Evolutionary conservation across 2,797 vertebrate species (phyloP).

Genomic region (Pelochelys cantorii): DNA sequence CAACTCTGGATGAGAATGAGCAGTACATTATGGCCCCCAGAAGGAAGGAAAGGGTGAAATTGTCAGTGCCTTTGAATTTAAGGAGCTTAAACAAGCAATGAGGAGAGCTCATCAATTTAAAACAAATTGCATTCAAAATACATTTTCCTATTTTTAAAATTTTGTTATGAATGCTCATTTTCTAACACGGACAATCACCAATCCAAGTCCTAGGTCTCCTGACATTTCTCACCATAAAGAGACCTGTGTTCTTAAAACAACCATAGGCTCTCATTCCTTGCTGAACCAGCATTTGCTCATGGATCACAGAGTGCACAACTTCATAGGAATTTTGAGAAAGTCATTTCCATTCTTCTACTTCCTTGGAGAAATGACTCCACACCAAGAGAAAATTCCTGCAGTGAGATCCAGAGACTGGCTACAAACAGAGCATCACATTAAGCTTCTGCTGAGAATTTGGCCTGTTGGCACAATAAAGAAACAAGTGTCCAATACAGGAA

Average conservation of each 20-base stretch:
- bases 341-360: conserved; percentile 12
- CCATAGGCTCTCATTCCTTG: neutral
- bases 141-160: too few species aligned
- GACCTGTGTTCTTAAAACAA: too few species aligned
- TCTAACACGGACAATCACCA: conserved; percentile 8
- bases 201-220: neutral
- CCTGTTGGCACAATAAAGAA: neutral
- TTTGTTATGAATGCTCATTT: conserved; percentile 35
- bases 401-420: conserved; percentile 67
- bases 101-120: neutral
- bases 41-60: neutral
- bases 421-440: conserved; percentile 45
- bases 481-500: neutral
- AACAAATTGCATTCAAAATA: neutral
- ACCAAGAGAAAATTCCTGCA: conserved; percentile 3
- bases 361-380: conserved; percentile 20
- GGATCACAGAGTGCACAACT: conserved; percentile 8
- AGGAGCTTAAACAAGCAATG: neutral
- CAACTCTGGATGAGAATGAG: neutral
- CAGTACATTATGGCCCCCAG: neutral
- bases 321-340: conserved; percentile 56
- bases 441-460: conserved; percentile 21
- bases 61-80: conserved; percentile 27
- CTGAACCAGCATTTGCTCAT: conserved; percentile 42
- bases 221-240: conserved; percentile 11